Base-by-base conservation (phyloP, 2,797 vertebrate genomes). In the Rhinogobio ventralis region DNA sequence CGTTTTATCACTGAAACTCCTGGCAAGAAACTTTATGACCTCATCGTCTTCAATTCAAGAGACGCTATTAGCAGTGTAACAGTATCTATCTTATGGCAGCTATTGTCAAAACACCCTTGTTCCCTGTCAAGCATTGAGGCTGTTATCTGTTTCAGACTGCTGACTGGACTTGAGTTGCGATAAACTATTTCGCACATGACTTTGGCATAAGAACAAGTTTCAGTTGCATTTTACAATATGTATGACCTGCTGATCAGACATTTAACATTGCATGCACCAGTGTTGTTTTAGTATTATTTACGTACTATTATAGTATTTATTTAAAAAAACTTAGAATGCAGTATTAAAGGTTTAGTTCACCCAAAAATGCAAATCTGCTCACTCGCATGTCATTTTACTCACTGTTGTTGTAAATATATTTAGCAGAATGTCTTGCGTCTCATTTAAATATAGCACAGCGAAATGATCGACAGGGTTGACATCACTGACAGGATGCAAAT, bases 101-200 rank as follows among this genome's bases (percentile, higher is more conserved):
- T 71, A 39, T 60, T 69, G 87, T 85, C 74, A 86, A 68, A 82
- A 69, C 79, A 85, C 13, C n/a, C 60, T 76, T 30, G 23, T 73
- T 84, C 7, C 39, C 23, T 78, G 74, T 85, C 36, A 25, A 73
- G 49, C 33, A 62, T 25, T 14, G 10, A 78, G 45, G 49, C 62
- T 55, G 75, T 79, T 83, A 86, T 88, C 82, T 68, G 67, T 68
- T 80, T 51, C 25, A 33, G 64, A 14, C 53, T 75, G 76, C 51
- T 73, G 55, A 49, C 69, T 57, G 75, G 39, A 39, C 49, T 72
- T 80, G 73, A 84, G 60, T 33, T 15, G 49, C 14, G 36, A 69
- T 77, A 81, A 87, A 85, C 55, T 3, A 82, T 85, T 60, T 46
- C 23, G 68, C 53, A 83, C 64, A 81, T 81, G 84, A 86, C 64